Evolutionary conservation across 2,888 invertebrate species (phyloP), one percentile per base, ranked within the genome.

Genomic region (Melinaea menophilus): DNA sequence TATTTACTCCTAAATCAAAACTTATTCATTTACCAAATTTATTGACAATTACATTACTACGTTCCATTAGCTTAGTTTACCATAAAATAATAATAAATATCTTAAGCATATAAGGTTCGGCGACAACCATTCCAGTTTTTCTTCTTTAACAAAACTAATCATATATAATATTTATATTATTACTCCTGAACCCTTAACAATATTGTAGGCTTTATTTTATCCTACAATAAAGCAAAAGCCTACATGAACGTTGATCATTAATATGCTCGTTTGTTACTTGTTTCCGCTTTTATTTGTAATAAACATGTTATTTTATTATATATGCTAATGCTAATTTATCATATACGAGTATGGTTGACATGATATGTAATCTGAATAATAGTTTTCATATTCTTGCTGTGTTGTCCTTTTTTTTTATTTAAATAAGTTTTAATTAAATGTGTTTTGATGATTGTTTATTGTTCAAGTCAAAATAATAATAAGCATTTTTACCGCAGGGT

Each of bases 201-300:
- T 51, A 51, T 51, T 72, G 64, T 72, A 76, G 78, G 41, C 82
- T 85, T 84, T 83, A 84, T 85, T 82, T 79, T 74, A 77, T 76
- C 76, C 81, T 82, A 86, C 81, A 81, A 85, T 85, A 85, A 79
- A 81, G 85, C 86, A 86, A 78, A 80, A 78, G 77, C 76, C 82
- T 84, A 81, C 82, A 63, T 63, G 60, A 63, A 58, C 59, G 47
- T 60, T 57, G 58, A 60, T 67, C 58, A 79, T 80, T 79, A 77
- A 77, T 75, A 79, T 71, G 74, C 61, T 69, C 72, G 79, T 84
- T 80, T 81, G 80, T 83, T 81, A 83, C 77, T 71, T 74, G 67
- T 71, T 69, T 72, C 72, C 78, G 81, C 80, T 73, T 84, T 87
- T 86, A 86, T 85, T 77, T 73, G 76, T 79, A 79, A 81, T 83